Conservation (phyloP, 2,888 invertebrate genomes). For the Candidula unifasciata region DNA sequence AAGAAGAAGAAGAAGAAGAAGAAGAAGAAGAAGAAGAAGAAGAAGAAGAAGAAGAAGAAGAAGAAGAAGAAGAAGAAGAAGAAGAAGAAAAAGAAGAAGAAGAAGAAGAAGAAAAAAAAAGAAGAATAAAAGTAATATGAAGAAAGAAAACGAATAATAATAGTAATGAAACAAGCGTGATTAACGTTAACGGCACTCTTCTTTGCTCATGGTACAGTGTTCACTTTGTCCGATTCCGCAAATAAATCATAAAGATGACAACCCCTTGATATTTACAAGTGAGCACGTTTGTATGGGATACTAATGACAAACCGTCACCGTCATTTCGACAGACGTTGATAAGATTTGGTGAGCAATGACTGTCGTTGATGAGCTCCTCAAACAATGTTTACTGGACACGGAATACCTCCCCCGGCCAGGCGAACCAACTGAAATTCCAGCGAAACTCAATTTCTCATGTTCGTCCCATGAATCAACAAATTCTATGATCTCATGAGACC, state of each 20-base stretch:
- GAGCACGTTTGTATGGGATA: background rate
- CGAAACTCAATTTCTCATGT: constrained; percentile 2
- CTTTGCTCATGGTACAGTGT: no score
- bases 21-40: constrained; percentile 4
- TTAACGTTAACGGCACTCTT: no score
- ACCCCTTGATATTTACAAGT: background rate
- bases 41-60: background rate
- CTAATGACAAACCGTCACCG: background rate
- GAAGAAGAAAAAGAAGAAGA: background rate
- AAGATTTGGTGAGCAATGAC: background rate
- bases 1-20: constrained; percentile 24
- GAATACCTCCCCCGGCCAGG: background rate
- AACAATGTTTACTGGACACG: background rate
- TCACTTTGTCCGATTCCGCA: background rate
- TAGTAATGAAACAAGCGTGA: no score
- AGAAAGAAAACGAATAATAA: no score
- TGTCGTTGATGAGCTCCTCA: background rate
- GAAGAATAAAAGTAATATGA: no score
- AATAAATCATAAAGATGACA: constrained; percentile 1
- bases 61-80: no score
- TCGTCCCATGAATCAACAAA: background rate
- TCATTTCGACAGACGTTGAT: background rate
- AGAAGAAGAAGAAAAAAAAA: background rate
- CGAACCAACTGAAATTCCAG: background rate
- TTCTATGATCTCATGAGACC: background rate